phyloP scores from a whole-genome alignment of 2,113 vertebrate genomes.

The Ochotona curzoniae region DNA sequence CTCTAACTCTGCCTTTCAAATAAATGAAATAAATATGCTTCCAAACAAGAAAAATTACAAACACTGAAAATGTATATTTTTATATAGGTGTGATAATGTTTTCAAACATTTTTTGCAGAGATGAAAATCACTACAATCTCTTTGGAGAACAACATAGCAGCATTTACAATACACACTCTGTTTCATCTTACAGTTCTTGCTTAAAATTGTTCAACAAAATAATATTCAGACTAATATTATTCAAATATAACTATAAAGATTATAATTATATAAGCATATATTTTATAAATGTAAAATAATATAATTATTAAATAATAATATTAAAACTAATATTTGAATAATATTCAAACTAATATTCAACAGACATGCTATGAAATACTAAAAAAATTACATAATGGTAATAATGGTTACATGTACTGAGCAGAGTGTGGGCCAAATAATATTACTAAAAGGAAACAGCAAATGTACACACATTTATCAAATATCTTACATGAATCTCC shows the following conservation, averaged over 20 bases:
- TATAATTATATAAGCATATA: no score
- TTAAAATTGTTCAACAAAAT: not conserved
- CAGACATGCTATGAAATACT: not conserved
- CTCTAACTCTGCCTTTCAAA: no score
- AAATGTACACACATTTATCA: not conserved
- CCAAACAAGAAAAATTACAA: not conserved
- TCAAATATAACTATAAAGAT: no score
- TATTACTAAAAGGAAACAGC: not conserved
- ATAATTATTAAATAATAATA: no score
- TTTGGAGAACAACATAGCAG: not conserved
- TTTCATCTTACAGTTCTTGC: not conserved
- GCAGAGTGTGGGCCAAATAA: not conserved
- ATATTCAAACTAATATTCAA: no score
- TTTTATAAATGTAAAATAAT: no score
- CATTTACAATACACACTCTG: not conserved
- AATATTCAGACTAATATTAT: no score
- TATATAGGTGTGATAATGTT: not conserved
- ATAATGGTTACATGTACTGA: not conserved
- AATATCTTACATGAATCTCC: not conserved
- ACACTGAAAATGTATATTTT: not conserved
- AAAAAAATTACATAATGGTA: not conserved
- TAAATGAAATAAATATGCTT: no score
- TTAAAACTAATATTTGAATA: no score
- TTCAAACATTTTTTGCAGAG: not conserved
- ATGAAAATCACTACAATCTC: not conserved